Evolutionary conservation across 2,797 vertebrate genomes (phyloP), one percentile per base, ranked within the genome.

Genomic region (Orientallactaga sibirica): DNA sequence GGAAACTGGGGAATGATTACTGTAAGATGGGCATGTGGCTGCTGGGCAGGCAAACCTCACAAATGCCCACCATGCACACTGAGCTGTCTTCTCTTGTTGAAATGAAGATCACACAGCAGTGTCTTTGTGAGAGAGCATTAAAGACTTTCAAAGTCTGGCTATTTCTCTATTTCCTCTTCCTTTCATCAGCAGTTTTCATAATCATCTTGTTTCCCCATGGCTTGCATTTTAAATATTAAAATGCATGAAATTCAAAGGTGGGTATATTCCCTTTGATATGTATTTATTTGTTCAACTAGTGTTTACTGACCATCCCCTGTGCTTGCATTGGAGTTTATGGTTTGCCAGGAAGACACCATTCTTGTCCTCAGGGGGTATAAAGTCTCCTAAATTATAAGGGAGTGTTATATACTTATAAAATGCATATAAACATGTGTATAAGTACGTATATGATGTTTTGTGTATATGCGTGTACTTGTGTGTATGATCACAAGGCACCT

Each of bases 171-270:
- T 12, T 81, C 43, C 22, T 7, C 33, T 55, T 81, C n/a, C 5
- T 87, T 91, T 93, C 29, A 29, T 67, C 62, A 86, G 25, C 71
- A 25, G 1, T 90, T 67, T 88, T 84, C 48, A 64, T 55, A 86
- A 62, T 19, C 24, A 41, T 80, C 43, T 76, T 55, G 43, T 48
- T 76, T 83, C 25, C 33, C 14, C 27, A 64, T 16, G 41, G n/a
- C 9, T 78, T 95, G 70, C 43, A 68, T 78, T 90, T 68, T 62
- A 86, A 84, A 52, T 76, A 70, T 83, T 74, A 88, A 83, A 86
- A 67, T 78, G 20, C 25, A 66, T 25, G 77, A 62, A 86, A 55
- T 58, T 77, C 62, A 86, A 85, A 86, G 67, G 29, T 20, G 18
- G 66, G 43, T 7, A 18, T n/a, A 33, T 76, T 41, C 5, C 14